Percentiles rank a stretch among this genome's conserved stretches.
phyloP scores from a whole-genome alignment of 2,888 invertebrate species.

The Hydraecia micacea region DNA sequence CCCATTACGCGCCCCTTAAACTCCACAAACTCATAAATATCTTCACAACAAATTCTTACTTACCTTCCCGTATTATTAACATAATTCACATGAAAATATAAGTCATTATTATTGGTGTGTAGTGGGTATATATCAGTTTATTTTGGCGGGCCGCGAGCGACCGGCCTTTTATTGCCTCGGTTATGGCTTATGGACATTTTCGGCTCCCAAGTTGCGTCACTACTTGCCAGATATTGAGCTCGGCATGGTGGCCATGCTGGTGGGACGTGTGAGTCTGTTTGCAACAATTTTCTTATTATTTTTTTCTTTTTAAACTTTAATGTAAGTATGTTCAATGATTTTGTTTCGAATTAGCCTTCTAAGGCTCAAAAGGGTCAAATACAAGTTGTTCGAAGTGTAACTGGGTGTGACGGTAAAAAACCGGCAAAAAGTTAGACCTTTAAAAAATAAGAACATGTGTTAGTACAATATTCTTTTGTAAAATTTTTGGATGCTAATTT shows the following conservation, averaged over 20 bases:
- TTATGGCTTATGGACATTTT: slow-evolving; percentile 75
- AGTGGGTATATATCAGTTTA: slow-evolving; percentile 66
- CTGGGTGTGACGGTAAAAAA: background rate
- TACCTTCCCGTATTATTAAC: slow-evolving; percentile 58
- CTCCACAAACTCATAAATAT: slow-evolving; percentile 52
- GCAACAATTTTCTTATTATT: background rate
- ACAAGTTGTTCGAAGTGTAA: background rate
- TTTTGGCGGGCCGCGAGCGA: slow-evolving; percentile 59
- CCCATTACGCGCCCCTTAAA: slow-evolving; percentile 37
- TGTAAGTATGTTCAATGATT: background rate
- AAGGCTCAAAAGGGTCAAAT: background rate
- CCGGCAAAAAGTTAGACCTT: too few relatives aligned
- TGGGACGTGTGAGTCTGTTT: background rate
- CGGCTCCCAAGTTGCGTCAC: slow-evolving; percentile 64
- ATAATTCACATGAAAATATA: slow-evolving; percentile 62
- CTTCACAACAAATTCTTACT: slow-evolving; percentile 60
- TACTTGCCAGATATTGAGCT: slow-evolving; percentile 65
- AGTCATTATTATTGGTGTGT: slow-evolving; percentile 64
- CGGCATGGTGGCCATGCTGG: slow-evolving; percentile 31
- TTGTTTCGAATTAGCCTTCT: background rate
- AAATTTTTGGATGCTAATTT: background rate
- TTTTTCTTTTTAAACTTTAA: background rate
- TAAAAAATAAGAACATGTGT: background rate
- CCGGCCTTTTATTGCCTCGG: slow-evolving; percentile 72
- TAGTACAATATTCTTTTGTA: background rate